A percentile compares a stretch with the other conserved stretches of the same genome.
phyloP scores from a whole-genome alignment of 2,888 invertebrate genomes.

The Autographa gamma region DNA sequence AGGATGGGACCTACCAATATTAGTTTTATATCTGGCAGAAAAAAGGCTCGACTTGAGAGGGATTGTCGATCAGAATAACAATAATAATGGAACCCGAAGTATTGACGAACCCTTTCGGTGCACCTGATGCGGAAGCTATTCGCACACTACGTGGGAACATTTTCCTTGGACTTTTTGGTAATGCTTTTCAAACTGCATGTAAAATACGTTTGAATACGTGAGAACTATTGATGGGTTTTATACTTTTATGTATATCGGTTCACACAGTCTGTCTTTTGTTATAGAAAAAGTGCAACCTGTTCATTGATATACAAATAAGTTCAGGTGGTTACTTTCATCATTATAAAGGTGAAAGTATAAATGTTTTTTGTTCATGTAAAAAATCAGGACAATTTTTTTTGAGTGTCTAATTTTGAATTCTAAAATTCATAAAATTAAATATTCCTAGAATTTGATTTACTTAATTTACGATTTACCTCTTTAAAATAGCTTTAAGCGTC shows the following conservation, averaged over 20 bases:
- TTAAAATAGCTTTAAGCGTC: neutral
- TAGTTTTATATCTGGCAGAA: constrained; percentile 86
- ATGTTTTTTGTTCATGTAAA: too few species aligned
- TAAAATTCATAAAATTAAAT: too few species aligned
- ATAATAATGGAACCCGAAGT: constrained; percentile 83
- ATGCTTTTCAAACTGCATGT: constrained; percentile 47
- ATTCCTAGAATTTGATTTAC: too few species aligned
- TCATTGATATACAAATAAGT: neutral
- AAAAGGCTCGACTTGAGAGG: constrained; percentile 85
- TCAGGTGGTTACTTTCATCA: neutral
- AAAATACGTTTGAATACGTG: constrained; percentile 44
- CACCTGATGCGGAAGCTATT: constrained; percentile 88
- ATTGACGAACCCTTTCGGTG: constrained; percentile 83
- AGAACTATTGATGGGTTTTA: constrained; percentile 21
- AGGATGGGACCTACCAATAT: constrained; percentile 89
- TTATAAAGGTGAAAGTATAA: neutral
- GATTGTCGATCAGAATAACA: constrained; percentile 85
- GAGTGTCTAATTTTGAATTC: too few species aligned
- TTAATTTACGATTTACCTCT: too few species aligned
- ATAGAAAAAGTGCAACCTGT: neutral
- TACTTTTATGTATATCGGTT: constrained; percentile 1
- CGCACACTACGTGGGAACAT: constrained; percentile 84
- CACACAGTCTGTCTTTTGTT: constrained; percentile 18
- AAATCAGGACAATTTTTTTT: too few species aligned
- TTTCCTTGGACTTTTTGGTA: constrained; percentile 52